These are phyloP conservation scores for Valencia hispanica DNA, from an alignment of 2,797 vertebrate species.

Conservation along the genomic window DNA sequence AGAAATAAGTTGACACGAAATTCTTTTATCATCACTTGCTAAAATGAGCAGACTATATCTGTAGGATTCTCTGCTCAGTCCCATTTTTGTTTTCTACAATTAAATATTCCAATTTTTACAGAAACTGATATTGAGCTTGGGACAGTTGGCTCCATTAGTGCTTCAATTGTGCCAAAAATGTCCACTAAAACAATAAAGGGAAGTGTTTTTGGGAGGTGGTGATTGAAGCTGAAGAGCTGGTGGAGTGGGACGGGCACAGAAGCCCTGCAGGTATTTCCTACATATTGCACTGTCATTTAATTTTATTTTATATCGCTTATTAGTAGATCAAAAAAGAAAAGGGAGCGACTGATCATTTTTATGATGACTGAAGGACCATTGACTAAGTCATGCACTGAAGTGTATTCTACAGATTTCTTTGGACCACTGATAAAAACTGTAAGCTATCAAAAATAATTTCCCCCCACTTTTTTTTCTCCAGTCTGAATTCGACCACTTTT, in stretches of 20 bases:
- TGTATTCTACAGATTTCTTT: constrained; percentile 53
- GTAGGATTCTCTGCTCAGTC: neutral
- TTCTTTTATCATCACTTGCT: neutral
- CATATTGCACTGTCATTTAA: constrained; percentile 82
- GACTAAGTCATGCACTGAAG: constrained; percentile 29
- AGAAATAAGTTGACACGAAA: neutral
- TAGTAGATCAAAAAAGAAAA: constrained; percentile 40
- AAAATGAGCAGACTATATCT: neutral
- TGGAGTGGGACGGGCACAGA: constrained; percentile 32
- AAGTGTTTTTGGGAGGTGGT: constrained; percentile 45
- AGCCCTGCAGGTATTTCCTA: constrained; percentile 58
- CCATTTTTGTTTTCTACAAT: neutral
- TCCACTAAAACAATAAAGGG: constrained; percentile 32
- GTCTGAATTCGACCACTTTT: constrained; percentile 53
- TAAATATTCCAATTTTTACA: neutral
- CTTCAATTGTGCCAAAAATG: constrained; percentile 73
- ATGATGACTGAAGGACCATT: constrained; percentile 43
- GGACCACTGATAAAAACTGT: constrained; percentile 44
- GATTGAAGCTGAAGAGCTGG: constrained; percentile 10
- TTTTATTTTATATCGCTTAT: constrained; percentile 66
- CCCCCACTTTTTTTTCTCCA: neutral
- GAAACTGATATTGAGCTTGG: neutral
- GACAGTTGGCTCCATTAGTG: constrained; percentile 37
- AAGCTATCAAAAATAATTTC: constrained; percentile 29
- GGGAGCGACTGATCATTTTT: constrained; percentile 49